These are phyloP conservation scores for Baccha elongata DNA, from an alignment of 2,888 invertebrate genomes.

Conservation along the genomic window DNA sequence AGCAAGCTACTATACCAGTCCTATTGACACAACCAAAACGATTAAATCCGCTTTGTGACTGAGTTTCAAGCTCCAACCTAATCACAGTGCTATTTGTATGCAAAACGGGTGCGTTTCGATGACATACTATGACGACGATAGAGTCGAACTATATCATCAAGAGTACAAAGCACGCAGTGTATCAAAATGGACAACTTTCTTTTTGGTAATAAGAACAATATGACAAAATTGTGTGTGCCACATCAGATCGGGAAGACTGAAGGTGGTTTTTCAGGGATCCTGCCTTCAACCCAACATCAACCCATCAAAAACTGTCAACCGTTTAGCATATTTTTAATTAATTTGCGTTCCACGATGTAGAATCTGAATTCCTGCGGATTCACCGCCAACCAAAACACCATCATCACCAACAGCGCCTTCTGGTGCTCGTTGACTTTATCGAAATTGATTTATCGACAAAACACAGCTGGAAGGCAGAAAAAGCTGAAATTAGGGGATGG, in stretches of 20 bases:
- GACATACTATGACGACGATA: constrained; percentile 60
- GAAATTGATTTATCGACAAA: constrained; percentile 74
- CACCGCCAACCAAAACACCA: constrained; percentile 36
- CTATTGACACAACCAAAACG: constrained; percentile 29
- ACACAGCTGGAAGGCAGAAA: constrained; percentile 46
- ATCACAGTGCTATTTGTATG: constrained; percentile 62
- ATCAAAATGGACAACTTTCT: constrained; percentile 56
- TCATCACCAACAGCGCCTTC: constrained; percentile 26
- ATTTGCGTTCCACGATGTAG: constrained; percentile 59
- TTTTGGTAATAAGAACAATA: constrained; percentile 53
- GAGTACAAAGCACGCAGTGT: background rate
- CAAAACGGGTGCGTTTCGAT: constrained; percentile 62
- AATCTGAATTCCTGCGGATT: constrained; percentile 53
- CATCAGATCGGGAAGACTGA: background rate
- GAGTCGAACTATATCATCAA: background rate
- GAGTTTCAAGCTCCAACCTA: constrained; percentile 36
- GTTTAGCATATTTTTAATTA: constrained; percentile 73
- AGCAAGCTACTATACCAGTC: background rate
- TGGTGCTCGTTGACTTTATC: constrained; percentile 57
- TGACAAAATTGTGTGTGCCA: constrained; percentile 27
- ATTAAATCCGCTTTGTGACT: constrained; percentile 59
- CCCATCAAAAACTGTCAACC: constrained; percentile 51
- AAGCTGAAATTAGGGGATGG: background rate
- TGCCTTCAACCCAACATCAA: background rate
- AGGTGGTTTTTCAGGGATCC: constrained; percentile 10